These are phyloP conservation scores for Berghia stephanieae DNA, from an alignment of 1,140 invertebrate species.

Conservation along the genomic window DNA sequence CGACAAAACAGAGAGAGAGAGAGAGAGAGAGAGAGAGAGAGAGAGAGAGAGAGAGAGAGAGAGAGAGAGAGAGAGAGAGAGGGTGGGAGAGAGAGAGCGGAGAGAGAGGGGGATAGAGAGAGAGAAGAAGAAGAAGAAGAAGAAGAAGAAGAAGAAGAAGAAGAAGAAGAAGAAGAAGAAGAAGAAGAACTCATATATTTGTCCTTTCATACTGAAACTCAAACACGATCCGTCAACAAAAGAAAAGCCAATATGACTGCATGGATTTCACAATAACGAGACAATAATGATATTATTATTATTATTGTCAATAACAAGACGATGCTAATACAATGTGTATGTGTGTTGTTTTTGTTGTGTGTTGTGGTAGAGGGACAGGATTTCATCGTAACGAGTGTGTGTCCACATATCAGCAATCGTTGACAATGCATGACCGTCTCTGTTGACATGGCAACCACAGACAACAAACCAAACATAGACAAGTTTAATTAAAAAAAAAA, in stretches of 20 bases:
- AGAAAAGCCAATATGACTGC: not conserved
- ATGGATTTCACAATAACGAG: slow-evolving; percentile 3
- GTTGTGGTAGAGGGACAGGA: not conserved
- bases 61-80: not conserved
- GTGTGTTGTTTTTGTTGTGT: not conserved
- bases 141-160: slow-evolving; percentile 19
- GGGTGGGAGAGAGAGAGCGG: not conserved
- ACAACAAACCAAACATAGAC: too few relatives aligned
- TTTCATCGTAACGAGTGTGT: not conserved
- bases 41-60: not conserved
- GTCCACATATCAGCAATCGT: too few relatives aligned
- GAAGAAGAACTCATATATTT: not conserved
- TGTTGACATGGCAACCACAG: too few relatives aligned
- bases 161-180: not conserved
- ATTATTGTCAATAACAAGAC: not conserved
- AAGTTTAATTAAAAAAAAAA: too few relatives aligned
- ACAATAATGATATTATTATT: not conserved
- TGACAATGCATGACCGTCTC: too few relatives aligned
- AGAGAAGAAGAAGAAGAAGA: slow-evolving; percentile 11
- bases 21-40: slow-evolving; percentile 7
- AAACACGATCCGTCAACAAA: not conserved
- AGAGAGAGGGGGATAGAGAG: not conserved
- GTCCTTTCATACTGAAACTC: not conserved
- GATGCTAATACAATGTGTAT: not conserved
- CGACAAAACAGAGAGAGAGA: slow-evolving; percentile 53